These are phyloP conservation scores for Oreohelix idahoensis DNA, from an alignment of 1,140 invertebrate genomes.

Conservation along the genomic window DNA sequence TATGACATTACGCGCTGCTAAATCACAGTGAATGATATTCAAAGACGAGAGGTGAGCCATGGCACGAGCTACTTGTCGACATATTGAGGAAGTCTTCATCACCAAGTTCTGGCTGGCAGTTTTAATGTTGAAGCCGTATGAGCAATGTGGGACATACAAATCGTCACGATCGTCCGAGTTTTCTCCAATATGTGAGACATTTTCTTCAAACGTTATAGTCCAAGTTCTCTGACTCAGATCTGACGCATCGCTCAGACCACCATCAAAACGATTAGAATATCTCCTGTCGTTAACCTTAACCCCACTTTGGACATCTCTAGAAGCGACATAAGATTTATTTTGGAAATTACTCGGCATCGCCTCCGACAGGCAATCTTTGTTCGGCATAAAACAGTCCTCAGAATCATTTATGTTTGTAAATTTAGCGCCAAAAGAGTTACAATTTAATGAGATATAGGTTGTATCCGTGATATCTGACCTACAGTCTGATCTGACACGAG, in stretches of 20 bases:
- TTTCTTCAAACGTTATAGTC: not conserved
- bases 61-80: not conserved
- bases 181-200: not conserved
- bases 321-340: not conserved
- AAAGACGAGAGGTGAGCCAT: not conserved
- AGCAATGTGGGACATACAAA: not conserved
- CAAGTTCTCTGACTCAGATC: not conserved
- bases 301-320: not conserved
- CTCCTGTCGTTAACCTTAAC: not conserved
- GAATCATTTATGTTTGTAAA: not conserved
- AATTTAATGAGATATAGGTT: not conserved
- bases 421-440: not conserved
- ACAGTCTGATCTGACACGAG: not conserved
- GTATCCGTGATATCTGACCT: slow-evolving; percentile 2
- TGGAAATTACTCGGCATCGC: not conserved
- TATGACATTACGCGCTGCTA: not conserved
- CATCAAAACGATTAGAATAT: not conserved
- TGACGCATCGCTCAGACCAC: not conserved
- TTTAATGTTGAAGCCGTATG: not conserved
- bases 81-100: not conserved
- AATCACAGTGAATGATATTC: not conserved
- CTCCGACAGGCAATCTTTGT: not conserved
- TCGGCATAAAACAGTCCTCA: not conserved
- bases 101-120: not conserved
- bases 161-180: not conserved